Evolutionary conservation across 2,797 vertebrate genomes (phyloP).

Genomic region (Arvicola amphibius): DNA sequence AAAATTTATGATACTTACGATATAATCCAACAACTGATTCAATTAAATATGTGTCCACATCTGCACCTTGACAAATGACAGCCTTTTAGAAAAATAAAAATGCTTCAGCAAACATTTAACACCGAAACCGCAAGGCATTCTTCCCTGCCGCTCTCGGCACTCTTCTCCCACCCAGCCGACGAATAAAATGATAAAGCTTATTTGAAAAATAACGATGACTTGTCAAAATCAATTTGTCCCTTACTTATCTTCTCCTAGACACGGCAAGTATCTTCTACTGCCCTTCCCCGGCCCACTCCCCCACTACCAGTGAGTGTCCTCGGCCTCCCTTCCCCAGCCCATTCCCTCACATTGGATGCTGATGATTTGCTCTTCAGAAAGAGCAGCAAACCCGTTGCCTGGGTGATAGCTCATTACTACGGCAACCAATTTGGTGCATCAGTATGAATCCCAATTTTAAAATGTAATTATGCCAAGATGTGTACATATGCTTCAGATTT

Average conservation of each 20-base stretch:
- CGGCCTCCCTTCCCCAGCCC: constrained; percentile 45
- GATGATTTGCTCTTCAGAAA: constrained; percentile 74
- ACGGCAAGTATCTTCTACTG: constrained; percentile 16
- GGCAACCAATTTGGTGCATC: constrained; percentile 80
- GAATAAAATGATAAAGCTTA: constrained; percentile 69
- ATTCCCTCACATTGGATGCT: constrained; percentile 65
- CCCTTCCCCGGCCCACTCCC: constrained; percentile 53
- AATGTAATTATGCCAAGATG: constrained; percentile 81
- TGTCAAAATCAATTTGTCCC: constrained; percentile 75
- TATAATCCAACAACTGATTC: not conserved
- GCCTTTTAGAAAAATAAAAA: constrained; percentile 55
- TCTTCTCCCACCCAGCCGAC: not conserved
- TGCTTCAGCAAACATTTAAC: constrained; percentile 52
- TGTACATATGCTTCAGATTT: constrained; percentile 78
- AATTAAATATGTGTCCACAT: constrained; percentile 3
- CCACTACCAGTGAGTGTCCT: constrained; percentile 29
- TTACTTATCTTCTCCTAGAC: constrained; percentile 64
- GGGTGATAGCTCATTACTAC: constrained; percentile 80
- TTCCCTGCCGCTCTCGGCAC: not conserved
- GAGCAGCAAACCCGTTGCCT: constrained; percentile 75
- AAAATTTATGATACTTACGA: constrained; percentile 43
- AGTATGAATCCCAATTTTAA: constrained; percentile 80
- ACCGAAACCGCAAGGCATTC: constrained; percentile 10
- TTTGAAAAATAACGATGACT: constrained; percentile 67
- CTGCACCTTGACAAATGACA: constrained; percentile 46